These are phyloP conservation scores for Drosophila obscura DNA, from an alignment of 1,140 invertebrate species.

Conservation along the genomic window DNA sequence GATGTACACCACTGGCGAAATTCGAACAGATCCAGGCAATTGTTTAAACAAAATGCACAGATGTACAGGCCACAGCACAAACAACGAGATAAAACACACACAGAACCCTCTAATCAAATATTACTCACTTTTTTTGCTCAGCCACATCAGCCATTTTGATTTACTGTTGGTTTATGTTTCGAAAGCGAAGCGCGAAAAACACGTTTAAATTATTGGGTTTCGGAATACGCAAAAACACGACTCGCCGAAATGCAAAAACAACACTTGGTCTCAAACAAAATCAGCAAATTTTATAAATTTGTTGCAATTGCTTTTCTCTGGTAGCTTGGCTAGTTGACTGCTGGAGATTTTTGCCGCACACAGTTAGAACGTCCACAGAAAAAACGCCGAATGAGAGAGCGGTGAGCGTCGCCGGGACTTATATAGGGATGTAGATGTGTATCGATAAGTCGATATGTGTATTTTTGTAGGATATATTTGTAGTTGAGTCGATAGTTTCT, in stretches of 20 bases:
- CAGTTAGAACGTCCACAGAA: conserved; percentile 66
- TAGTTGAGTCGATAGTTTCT: too few species aligned
- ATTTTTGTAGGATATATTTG: too few species aligned
- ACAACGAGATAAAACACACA: conserved; percentile 18
- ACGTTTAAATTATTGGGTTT: conserved; percentile 41
- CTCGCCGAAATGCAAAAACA: conserved; percentile 29
- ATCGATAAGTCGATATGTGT: too few species aligned
- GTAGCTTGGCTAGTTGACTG: conserved; percentile 59
- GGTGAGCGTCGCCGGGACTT: conserved; percentile 44
- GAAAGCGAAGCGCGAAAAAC: conserved; percentile 69
- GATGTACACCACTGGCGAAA: conserved; percentile 62
- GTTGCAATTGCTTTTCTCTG: conserved; percentile 60
- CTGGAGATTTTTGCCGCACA: conserved; percentile 45
- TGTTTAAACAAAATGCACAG: conserved; percentile 56
- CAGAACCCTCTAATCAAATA: conserved; percentile 45
- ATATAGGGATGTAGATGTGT: conserved; percentile 19
- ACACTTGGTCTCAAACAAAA: conserved; percentile 42
- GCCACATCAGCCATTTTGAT: conserved; percentile 83
- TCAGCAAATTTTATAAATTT: conserved; percentile 61
- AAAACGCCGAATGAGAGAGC: conserved; percentile 80
- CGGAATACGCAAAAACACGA: conserved; percentile 44
- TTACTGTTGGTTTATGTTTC: conserved; percentile 63
- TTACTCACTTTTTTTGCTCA: conserved; percentile 83
- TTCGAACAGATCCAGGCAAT: conserved; percentile 31
- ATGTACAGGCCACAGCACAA: conserved; percentile 13